A percentile compares a stretch with the other conserved stretches of the same genome.
Conservation (phyloP, 2,888 invertebrate genomes). For the Cosmopolites sordidus region DNA sequence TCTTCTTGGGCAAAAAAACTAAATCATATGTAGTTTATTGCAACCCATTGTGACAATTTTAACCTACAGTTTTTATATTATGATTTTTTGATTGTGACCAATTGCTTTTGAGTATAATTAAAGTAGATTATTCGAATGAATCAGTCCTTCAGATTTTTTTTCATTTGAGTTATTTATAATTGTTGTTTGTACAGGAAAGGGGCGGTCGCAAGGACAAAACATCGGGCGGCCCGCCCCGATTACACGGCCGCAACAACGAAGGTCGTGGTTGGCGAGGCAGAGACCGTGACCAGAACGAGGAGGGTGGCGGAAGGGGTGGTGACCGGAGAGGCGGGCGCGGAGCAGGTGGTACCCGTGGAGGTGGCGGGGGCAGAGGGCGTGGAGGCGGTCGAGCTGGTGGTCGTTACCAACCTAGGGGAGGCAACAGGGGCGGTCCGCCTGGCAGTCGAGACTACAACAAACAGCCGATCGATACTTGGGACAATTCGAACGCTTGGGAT, state of each 20-base stretch:
- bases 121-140: too few species aligned
- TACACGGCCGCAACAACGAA: constrained; percentile 53
- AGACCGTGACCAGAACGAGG: constrained; percentile 45
- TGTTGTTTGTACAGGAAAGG: constrained; percentile 29
- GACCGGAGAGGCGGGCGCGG: constrained; percentile 40
- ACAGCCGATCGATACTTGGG: constrained; percentile 55
- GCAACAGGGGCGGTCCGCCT: constrained; percentile 47
- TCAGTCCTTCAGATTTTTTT: too few species aligned
- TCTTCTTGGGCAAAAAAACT: too few species aligned
- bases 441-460: constrained; percentile 36
- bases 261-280: constrained; percentile 44
- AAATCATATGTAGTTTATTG: too few species aligned
- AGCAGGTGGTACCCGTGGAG: constrained; percentile 50
- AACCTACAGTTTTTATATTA: too few species aligned
- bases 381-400: constrained; percentile 46
- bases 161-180: too few species aligned
- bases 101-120: too few species aligned
- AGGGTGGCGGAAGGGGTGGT: constrained; percentile 37
- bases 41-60: too few species aligned
- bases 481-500: constrained; percentile 51
- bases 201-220: constrained; percentile 42
- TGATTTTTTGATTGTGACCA: too few species aligned
- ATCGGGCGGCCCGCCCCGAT: constrained; percentile 50
- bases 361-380: constrained; percentile 42
- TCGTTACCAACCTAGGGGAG: constrained; percentile 42